A percentile compares a stretch with the other conserved stretches of the same genome.
These are phyloP conservation scores for Drosophila birchii DNA, from an alignment of 2,888 invertebrate genomes.

Conservation along the genomic window DNA sequence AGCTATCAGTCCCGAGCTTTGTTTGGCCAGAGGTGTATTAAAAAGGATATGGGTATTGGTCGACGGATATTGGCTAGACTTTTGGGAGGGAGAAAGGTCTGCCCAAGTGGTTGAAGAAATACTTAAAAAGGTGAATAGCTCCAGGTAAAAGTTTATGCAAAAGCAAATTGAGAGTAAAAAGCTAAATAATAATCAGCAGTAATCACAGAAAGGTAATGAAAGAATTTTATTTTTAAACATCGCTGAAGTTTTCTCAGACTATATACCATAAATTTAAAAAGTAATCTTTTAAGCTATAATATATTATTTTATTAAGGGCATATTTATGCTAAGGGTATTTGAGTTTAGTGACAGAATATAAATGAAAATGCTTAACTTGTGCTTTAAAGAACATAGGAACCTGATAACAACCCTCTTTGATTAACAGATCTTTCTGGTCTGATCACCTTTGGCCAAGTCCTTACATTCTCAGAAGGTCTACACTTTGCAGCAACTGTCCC, in stretches of 20 bases:
- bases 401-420: not conserved
- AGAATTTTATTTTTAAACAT: too few relatives aligned
- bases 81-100: not conserved
- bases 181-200: not conserved
- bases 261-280: too few relatives aligned
- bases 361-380: not conserved
- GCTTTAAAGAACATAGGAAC: not conserved
- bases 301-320: too few relatives aligned
- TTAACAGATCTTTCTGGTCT: not conserved
- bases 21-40: slow-evolving; percentile 42
- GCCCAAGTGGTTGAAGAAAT: not conserved
- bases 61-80: slow-evolving; percentile 25
- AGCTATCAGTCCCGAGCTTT: slow-evolving; percentile 45
- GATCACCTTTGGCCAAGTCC: not conserved
- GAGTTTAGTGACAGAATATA: not conserved
- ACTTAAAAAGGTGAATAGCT: not conserved
- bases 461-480: slow-evolving; percentile 4
- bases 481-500: not conserved
- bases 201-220: not conserved
- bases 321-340: not conserved
- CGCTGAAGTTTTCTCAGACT: too few relatives aligned
- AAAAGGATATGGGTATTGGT: slow-evolving; percentile 30
- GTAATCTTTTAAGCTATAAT: too few relatives aligned
- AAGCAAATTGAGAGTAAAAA: too few relatives aligned
- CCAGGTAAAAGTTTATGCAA: not conserved